phyloP scores from a whole-genome alignment of 2,888 invertebrate genomes.

The Nomada fabriciana region DNA sequence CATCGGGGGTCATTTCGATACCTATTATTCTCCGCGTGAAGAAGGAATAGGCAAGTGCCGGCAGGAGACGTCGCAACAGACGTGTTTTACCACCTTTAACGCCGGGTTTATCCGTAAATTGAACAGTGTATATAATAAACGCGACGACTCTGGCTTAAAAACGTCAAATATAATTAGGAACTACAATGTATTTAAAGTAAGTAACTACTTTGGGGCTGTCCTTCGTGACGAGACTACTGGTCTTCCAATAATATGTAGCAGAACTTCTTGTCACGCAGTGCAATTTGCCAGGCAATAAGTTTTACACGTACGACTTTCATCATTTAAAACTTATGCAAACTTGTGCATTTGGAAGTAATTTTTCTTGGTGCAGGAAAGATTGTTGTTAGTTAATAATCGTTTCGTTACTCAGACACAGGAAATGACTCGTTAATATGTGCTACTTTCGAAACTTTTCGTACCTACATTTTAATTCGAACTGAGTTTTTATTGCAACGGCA shows the following conservation, averaged over 20 bases:
- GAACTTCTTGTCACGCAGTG: constrained; percentile 51
- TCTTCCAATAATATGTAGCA: constrained; percentile 13
- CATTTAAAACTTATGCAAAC: background rate
- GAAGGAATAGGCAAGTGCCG: constrained; percentile 65
- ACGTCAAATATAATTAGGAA: constrained; percentile 59
- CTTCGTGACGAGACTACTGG: constrained; percentile 24
- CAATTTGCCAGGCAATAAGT: constrained; percentile 24
- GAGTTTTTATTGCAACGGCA: background rate
- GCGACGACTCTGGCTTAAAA: constrained; percentile 45
- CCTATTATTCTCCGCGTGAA: constrained; percentile 51
- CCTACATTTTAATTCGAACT: too few relatives aligned
- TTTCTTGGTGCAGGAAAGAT: background rate
- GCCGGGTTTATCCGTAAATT: constrained; percentile 27
- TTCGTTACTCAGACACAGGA: background rate
- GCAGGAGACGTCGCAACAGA: constrained; percentile 69
- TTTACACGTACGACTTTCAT: constrained; percentile 14
- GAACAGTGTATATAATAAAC: constrained; percentile 49
- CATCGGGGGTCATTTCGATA: constrained; percentile 58
- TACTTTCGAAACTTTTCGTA: background rate
- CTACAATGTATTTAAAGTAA: constrained; percentile 35
- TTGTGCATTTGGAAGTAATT: background rate
- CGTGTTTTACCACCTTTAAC: constrained; percentile 44
- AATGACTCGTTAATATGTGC: background rate
- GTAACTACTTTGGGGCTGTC: constrained; percentile 25
- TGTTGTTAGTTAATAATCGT: constrained; percentile 1